Base-by-base conservation (phyloP, 2,888 invertebrate genomes). In the Drosophila monieri region DNA sequence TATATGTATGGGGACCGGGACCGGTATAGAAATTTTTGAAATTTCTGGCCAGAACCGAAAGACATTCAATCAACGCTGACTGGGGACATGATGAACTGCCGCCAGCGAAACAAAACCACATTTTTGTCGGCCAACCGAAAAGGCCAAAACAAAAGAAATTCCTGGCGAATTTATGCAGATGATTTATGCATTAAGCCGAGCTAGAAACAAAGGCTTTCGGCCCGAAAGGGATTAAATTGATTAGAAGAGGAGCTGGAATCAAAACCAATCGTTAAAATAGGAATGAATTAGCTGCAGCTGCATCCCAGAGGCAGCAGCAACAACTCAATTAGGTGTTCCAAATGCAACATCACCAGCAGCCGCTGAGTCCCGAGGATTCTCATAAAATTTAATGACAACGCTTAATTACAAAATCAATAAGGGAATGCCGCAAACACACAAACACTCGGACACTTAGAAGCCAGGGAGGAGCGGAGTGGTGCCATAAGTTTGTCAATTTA, bases 381-480 rank as follows among this genome's bases (percentile, higher is more conserved):
- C 89, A 78, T 87, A 89, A 87, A 87, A 89, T 89, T 89, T 89
- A 89, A 89, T 88, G 89, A 89, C 86, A 88, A 83, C 88, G 89
- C 87, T 87, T 89, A 89, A 87, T 87, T 87, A 87, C 85, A 88
- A 89, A 87, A 89, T 87, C 89, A 87, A 87, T 87, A 87, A 89
- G 88, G 77, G 84, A 88, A 74, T 73, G 89, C 89, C 88, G 84
- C 88, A 77, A 86, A 74, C 73, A 77, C 80, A 79, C 52, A 70
- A 41, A 14, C 35, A 25, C 21, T 23, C 21, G 21, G 35, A 15
- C 18, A 30, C 52, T 37, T 14, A n/a, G 35, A n/a, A 3, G 21
- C 39, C 15, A 18, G 18, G 39, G 18, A 3, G 21, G 21, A 23
- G n/a, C 41, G 18, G 43, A 54, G 47, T 51, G 37, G 43, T 32